A percentile compares a stretch with the other conserved stretches of the same genome.
These are phyloP conservation scores for Acrocephalus kingi DNA, from an alignment of 2,113 vertebrate genomes.

Conservation along the genomic window DNA sequence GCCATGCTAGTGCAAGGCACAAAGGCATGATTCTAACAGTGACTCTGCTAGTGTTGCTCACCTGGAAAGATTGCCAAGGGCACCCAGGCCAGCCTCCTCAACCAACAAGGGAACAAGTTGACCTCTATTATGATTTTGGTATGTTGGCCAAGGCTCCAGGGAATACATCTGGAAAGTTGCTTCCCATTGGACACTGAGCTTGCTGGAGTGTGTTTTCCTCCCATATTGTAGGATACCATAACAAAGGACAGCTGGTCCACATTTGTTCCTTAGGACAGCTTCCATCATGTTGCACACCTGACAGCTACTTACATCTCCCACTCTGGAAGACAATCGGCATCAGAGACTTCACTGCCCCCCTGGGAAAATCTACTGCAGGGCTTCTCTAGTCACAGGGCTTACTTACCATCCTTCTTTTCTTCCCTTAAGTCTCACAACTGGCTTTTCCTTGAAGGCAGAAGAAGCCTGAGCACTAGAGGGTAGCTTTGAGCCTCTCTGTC, in stretches of 20 bases:
- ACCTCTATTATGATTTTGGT: neutral
- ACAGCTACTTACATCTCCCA: neutral
- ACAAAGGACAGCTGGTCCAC: neutral
- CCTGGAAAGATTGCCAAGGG: neutral
- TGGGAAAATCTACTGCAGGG: neutral
- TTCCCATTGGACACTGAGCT: neutral
- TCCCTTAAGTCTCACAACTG: neutral
- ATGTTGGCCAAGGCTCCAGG: neutral
- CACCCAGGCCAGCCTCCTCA: neutral
- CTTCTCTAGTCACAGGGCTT: neutral
- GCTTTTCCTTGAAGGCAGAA: neutral
- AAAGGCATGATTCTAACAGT: neutral
- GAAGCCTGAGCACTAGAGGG: neutral
- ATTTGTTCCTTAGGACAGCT: neutral
- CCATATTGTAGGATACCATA: fast-evolving
- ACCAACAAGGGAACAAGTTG: neutral
- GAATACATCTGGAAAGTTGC: neutral
- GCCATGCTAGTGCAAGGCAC: neutral
- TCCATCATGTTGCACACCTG: fast-evolving
- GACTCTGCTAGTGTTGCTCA: neutral
- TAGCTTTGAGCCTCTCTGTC: neutral
- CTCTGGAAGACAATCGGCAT: neutral
- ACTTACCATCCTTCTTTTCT: neutral
- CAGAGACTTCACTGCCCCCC: neutral
- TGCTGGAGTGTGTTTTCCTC: neutral